Conservation (phyloP, 2,888 invertebrate species). For the Caradrina clavipalpis region DNA sequence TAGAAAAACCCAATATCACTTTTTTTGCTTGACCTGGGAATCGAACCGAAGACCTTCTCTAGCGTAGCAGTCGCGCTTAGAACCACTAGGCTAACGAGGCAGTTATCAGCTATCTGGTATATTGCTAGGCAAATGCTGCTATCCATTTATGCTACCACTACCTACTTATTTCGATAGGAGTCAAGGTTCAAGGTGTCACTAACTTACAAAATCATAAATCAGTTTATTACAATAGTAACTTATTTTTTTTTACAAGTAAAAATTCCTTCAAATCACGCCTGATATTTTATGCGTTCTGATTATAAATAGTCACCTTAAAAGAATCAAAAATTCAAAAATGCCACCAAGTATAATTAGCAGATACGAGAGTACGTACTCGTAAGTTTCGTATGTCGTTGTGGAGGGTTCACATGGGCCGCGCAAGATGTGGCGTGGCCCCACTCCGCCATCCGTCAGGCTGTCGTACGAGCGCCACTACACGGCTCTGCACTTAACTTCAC, state of each 20-base stretch:
- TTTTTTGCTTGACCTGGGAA: too few species aligned
- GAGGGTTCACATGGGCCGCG: slow-evolving; percentile 66
- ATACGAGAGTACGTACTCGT: slow-evolving; percentile 40
- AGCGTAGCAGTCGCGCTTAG: too few species aligned
- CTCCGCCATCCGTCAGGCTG: slow-evolving; percentile 87
- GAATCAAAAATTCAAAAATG: too few species aligned
- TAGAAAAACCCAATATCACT: too few species aligned
- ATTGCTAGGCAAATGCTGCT: not conserved
- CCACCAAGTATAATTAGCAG: slow-evolving; percentile 41
- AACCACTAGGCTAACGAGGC: too few species aligned
- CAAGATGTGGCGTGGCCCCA: slow-evolving; percentile 75
- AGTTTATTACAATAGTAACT: too few species aligned
- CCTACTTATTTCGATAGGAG: not conserved
- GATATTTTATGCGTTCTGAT: not conserved
- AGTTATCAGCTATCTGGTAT: too few species aligned
- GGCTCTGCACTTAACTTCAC: slow-evolving; percentile 87
- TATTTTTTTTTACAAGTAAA: too few species aligned
- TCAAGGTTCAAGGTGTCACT: not conserved
- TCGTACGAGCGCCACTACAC: slow-evolving; percentile 80
- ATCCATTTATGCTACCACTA: not conserved
- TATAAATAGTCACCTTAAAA: not conserved
- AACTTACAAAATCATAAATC: not conserved
- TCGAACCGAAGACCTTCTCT: too few species aligned
- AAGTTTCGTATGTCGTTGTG: slow-evolving; percentile 67
- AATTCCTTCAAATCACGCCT: not conserved